These are phyloP conservation scores for Subacronicta megacephala DNA, from an alignment of 2,888 invertebrate genomes.

Conservation along the genomic window DNA sequence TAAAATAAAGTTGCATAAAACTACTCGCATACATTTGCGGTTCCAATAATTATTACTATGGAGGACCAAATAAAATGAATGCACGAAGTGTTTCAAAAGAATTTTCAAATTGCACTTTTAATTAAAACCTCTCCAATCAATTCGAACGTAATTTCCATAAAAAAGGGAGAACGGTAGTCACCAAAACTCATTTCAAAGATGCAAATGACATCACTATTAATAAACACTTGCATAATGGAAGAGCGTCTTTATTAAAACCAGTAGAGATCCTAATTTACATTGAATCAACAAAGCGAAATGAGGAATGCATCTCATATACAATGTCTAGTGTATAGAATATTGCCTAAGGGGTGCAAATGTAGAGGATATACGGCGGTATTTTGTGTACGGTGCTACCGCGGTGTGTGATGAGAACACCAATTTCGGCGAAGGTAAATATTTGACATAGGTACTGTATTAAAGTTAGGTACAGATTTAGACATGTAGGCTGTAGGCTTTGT, in stretches of 20 bases:
- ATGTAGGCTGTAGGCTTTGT: conserved; percentile 13
- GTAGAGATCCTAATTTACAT: conserved; percentile 76
- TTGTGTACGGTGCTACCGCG: conserved; percentile 36
- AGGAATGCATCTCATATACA: conserved; percentile 72
- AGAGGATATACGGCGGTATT: conserved; percentile 50
- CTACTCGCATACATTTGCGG: not conserved
- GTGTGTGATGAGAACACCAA: conserved; percentile 32
- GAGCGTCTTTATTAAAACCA: conserved; percentile 74
- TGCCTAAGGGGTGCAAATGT: conserved; percentile 42
- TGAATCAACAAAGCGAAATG: conserved; percentile 76
- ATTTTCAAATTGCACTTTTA: conserved; percentile 15
- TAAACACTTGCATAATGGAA: conserved; percentile 63
- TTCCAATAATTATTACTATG: not conserved
- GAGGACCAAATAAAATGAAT: not conserved
- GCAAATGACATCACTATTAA: conserved; percentile 68
- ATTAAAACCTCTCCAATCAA: conserved; percentile 50
- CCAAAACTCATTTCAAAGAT: conserved; percentile 64
- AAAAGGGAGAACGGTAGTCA: conserved; percentile 40
- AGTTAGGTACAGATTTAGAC: conserved; percentile 41
- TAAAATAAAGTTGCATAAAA: not conserved
- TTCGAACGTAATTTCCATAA: conserved; percentile 52
- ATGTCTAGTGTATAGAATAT: conserved; percentile 48
- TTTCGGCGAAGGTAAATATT: conserved; percentile 47
- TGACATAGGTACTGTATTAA: conserved; percentile 34
- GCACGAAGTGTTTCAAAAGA: conserved; percentile 5